Conservation (phyloP, 2,797 vertebrate genomes). For the Enteromius mattozi region DNA sequence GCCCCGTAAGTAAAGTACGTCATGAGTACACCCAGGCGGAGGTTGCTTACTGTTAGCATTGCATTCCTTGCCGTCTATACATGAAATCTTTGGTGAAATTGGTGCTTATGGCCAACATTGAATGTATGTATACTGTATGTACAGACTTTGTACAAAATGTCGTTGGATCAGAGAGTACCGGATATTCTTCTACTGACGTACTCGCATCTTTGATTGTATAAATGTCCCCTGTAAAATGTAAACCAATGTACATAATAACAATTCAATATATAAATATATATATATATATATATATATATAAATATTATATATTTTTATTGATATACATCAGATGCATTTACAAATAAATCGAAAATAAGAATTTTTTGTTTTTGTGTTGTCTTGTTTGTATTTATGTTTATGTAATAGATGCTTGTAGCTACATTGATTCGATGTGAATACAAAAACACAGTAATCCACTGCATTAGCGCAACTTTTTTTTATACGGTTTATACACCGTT, state of each 20-base stretch:
- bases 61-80: conserved; percentile 84
- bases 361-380: conserved; percentile 8
- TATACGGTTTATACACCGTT: not conserved
- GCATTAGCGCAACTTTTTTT: not conserved
- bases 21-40: conserved; percentile 3
- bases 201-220: conserved; percentile 78
- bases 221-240: conserved; percentile 85
- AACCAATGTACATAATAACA: conserved; percentile 88
- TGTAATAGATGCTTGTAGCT: not conserved
- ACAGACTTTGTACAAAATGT: conserved; percentile 79
- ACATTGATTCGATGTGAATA: not conserved
- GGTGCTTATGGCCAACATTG: conserved; percentile 88
- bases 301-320: conserved; percentile 76
- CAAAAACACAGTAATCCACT: no score
- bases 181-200: conserved; percentile 80
- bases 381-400: not conserved
- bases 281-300: conserved; percentile 67
- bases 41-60: conserved; percentile 9
- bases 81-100: conserved; percentile 81
- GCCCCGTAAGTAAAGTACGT: not conserved
- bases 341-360: conserved; percentile 89
- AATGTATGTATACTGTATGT: conserved; percentile 90
- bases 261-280: conserved; percentile 71
- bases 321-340: conserved; percentile 93
- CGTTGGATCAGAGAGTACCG: conserved; percentile 79